Evolutionary conservation across 2,113 vertebrate genomes (phyloP).

Genomic region (Alaudala cheleensis): DNA sequence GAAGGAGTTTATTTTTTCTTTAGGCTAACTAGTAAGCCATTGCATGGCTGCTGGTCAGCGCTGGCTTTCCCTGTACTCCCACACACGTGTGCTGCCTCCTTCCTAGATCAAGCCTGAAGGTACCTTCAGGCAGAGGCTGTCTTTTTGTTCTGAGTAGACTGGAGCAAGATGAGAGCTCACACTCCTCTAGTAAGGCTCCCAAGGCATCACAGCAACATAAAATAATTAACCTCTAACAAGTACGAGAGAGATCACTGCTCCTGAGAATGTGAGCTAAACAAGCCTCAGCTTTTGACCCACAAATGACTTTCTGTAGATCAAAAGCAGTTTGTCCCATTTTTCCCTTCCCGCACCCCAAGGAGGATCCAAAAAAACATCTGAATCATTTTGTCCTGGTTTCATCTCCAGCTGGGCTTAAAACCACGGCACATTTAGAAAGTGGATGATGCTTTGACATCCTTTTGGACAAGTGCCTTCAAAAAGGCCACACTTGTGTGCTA

Average conservation of each 20-base stretch:
- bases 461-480: neutral
- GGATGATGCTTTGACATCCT: neutral
- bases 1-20: neutral
- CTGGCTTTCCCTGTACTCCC: neutral
- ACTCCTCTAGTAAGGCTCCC: neutral
- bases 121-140: neutral
- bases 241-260: neutral
- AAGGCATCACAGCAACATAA: neutral
- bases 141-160: neutral
- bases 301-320: neutral
- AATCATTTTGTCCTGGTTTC: neutral
- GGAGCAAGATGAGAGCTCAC: neutral
- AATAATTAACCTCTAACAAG: neutral
- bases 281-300: neutral
- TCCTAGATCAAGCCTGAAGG: neutral
- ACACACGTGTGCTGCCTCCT: fast-evolving
- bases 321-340: neutral
- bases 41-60: neutral
- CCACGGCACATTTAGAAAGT: neutral
- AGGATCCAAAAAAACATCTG: neutral
- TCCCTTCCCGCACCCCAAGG: neutral
- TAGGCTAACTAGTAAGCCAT: neutral
- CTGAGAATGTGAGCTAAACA: neutral
- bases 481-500: fast-evolving
- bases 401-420: neutral